Evolutionary conservation across 1,140 invertebrate species (phyloP).

Genomic region (Thereuonema tuberculata): DNA sequence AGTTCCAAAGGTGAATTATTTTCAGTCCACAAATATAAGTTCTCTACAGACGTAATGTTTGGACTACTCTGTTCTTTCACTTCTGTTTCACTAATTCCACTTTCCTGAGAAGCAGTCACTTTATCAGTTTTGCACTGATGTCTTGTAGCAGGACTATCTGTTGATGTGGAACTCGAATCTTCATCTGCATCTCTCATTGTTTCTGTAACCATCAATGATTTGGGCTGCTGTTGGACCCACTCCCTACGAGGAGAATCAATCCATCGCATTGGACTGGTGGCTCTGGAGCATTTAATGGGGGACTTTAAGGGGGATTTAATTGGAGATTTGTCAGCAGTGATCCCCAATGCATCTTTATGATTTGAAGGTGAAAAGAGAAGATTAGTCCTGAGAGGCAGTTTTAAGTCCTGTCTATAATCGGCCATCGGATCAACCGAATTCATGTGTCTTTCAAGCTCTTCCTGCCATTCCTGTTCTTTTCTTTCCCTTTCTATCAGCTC

Average conservation of each 20-base stretch:
- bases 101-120: too few species aligned
- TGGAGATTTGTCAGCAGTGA: too few species aligned
- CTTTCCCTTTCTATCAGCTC: constrained; percentile 43
- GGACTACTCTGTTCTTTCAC: neutral
- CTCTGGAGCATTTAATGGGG: too few species aligned
- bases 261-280: neutral
- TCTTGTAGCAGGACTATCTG: too few species aligned
- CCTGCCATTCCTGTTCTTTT: constrained; percentile 37
- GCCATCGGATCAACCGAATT: constrained; percentile 13
- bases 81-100: neutral
- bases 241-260: neutral
- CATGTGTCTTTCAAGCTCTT: constrained; percentile 14
- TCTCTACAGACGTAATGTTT: neutral
- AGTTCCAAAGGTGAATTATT: neutral
- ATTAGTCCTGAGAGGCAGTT: neutral
- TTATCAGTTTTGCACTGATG: too few species aligned
- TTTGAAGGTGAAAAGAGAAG: neutral
- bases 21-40: neutral
- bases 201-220: too few species aligned
- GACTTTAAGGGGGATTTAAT: too few species aligned
- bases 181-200: too few species aligned
- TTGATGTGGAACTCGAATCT: too few species aligned
- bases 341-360: too few species aligned
- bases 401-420: neutral
- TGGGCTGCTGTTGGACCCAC: too few species aligned